A percentile compares a stretch with the other conserved stretches of the same genome.
phyloP scores from a whole-genome alignment of 2,797 vertebrate genomes.

The Pterois miles region DNA sequence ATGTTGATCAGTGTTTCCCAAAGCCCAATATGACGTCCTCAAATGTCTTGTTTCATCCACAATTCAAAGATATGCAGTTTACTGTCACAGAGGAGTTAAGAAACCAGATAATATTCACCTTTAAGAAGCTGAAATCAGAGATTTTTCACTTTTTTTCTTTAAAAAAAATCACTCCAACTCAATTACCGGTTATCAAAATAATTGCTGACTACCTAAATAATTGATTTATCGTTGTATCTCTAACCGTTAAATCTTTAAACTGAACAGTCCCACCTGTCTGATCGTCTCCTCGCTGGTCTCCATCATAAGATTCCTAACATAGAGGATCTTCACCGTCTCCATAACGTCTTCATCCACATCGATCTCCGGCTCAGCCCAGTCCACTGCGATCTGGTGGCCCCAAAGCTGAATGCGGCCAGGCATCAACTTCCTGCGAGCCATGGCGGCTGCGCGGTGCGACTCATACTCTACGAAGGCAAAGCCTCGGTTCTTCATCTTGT shows the following conservation, averaged over 20 bases:
- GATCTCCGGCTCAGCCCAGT: constrained; percentile 99
- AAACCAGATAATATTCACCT: too few species aligned
- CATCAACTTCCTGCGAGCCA: constrained; percentile 99
- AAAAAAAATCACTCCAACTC: too few species aligned
- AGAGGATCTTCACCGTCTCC: constrained; percentile 99
- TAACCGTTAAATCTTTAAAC: neutral
- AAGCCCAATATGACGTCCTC: too few species aligned
- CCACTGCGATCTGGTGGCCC: constrained; percentile 99
- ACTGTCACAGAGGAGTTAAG: too few species aligned
- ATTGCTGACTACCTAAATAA: too few species aligned
- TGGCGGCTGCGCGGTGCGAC: constrained; percentile 96
- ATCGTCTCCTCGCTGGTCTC: constrained; percentile 97
- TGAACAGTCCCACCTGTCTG: constrained; percentile 67
- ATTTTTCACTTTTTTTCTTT: too few species aligned
- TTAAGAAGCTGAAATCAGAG: too few species aligned
- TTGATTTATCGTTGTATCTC: too few species aligned
- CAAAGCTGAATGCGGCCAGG: constrained; percentile 97
- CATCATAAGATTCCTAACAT: constrained; percentile 99
- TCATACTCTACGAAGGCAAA: constrained; percentile 99
- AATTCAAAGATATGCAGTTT: too few species aligned
- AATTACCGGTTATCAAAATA: too few species aligned
- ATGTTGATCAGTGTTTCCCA: too few species aligned
- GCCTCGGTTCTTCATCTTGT: constrained; percentile 99
- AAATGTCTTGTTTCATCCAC: too few species aligned
- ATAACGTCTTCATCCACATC: constrained; percentile 99